A percentile compares a stretch with the other conserved stretches of the same genome.
Evolutionary conservation across 2,113 vertebrate species (phyloP).

Genomic region (Mystacornis crossleyi): DNA sequence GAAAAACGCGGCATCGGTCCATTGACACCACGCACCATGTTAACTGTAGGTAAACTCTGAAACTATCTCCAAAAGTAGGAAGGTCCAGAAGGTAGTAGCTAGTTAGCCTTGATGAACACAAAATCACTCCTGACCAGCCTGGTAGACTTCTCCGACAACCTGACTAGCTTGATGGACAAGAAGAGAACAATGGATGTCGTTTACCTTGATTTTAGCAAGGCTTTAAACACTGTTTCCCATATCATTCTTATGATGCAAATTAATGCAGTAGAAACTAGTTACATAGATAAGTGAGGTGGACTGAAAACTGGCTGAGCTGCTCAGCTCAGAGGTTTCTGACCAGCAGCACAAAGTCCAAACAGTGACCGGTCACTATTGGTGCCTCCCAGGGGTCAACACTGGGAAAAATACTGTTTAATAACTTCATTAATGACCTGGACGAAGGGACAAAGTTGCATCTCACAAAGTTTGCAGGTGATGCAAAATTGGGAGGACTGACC

Average conservation of each 20-base stretch:
- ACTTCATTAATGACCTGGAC: neutral
- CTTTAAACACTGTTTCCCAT: neutral
- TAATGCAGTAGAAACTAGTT: neutral
- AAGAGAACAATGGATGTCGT: neutral
- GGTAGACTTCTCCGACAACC: neutral
- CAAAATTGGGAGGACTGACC: neutral
- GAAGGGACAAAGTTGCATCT: neutral
- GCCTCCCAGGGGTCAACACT: neutral
- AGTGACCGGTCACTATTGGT: neutral
- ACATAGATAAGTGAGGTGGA: neutral
- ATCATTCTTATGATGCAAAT: neutral
- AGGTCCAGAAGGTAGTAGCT: neutral
- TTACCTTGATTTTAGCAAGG: neutral
- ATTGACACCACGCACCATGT: too few species aligned
- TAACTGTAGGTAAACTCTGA: neutral
- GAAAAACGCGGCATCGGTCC: too few species aligned
- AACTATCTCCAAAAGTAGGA: neutral
- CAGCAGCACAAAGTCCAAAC: neutral
- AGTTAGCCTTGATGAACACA: neutral
- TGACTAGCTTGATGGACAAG: neutral
- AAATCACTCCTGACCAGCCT: neutral
- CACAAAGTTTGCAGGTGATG: neutral
- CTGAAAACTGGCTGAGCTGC: neutral
- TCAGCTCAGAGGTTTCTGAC: neutral
- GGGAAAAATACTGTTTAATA: neutral